phyloP scores from a whole-genome alignment of 2,797 vertebrate species.

The Rachycentron canadum region DNA sequence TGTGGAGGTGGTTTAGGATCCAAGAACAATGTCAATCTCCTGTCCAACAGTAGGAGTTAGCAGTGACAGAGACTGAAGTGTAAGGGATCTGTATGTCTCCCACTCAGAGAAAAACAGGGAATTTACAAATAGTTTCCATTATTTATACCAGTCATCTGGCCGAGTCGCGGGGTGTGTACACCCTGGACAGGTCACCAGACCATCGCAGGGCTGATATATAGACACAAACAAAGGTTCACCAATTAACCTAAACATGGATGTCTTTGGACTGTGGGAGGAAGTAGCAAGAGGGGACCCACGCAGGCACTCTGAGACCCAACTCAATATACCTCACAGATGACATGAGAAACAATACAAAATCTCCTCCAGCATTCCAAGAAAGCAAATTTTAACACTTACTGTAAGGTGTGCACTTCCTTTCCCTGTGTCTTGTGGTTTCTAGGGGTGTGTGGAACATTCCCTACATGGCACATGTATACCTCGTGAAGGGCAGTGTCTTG shows the following conservation, averaged over 20 bases:
- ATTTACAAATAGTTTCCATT: no score
- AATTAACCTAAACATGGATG: no score
- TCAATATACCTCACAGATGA: conserved; percentile 10
- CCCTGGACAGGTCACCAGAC: no score
- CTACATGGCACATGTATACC: conserved; percentile 95
- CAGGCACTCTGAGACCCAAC: not conserved
- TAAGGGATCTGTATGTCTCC: not conserved
- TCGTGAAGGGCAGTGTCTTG: conserved; percentile 91
- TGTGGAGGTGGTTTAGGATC: not conserved
- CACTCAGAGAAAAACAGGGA: not conserved
- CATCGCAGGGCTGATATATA: no score
- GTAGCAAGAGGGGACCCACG: no score
- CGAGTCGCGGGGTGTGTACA: no score
- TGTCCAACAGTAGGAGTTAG: not conserved
- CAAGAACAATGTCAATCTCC: conserved; percentile 1
- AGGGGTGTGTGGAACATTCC: conserved; percentile 99
- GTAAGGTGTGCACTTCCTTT: conserved; percentile 33
- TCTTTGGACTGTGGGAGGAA: no score
- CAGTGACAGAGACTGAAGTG: not conserved
- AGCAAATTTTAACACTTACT: conserved; percentile 9
- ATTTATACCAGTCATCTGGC: no score
- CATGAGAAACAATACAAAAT: conserved; percentile 4
- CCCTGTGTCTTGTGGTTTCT: conserved; percentile 65
- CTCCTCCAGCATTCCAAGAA: conserved; percentile 20
- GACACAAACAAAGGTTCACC: no score